Conservation (phyloP, 2,113 vertebrate species). For the Paralichthys olivaceus region DNA sequence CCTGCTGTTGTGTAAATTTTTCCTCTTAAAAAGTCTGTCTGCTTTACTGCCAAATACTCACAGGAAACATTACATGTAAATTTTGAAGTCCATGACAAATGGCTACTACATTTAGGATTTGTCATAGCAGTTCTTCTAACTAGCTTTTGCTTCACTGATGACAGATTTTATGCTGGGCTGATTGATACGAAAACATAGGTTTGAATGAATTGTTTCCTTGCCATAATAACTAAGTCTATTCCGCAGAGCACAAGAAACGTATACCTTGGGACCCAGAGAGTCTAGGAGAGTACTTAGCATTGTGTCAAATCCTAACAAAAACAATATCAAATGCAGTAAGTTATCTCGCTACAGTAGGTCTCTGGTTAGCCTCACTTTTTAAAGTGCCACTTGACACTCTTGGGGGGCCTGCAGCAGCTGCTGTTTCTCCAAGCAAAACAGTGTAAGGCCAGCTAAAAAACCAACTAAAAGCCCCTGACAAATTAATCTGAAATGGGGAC, state of each 20-base stretch:
- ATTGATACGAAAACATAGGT: neutral
- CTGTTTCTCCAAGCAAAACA: conserved; percentile 62
- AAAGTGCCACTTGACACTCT: conserved; percentile 64
- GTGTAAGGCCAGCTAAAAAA: conserved; percentile 39
- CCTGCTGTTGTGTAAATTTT: neutral
- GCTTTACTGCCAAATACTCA: neutral
- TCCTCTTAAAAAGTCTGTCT: neutral
- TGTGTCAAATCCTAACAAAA: conserved; percentile 62
- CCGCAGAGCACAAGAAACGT: conserved; percentile 20
- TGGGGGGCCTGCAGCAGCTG: conserved; percentile 34
- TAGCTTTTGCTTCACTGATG: neutral
- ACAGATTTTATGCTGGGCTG: conserved; percentile 13
- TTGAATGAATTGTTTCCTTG: conserved; percentile 17
- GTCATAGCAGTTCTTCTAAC: neutral
- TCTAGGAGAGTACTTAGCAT: conserved; percentile 48
- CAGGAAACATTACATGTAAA: neutral
- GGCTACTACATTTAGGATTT: neutral
- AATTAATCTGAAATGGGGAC: conserved; percentile 71
- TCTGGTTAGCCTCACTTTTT: conserved; percentile 60
- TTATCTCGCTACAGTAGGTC: conserved; percentile 43
- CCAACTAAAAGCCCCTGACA: conserved; percentile 63
- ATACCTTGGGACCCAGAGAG: conserved; percentile 19
- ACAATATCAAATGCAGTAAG: conserved; percentile 57
- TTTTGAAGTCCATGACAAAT: neutral
- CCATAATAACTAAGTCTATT: neutral